These are phyloP conservation scores for Syrmaticus mikado DNA, from an alignment of 2,113 vertebrate species.

Conservation along the genomic window DNA sequence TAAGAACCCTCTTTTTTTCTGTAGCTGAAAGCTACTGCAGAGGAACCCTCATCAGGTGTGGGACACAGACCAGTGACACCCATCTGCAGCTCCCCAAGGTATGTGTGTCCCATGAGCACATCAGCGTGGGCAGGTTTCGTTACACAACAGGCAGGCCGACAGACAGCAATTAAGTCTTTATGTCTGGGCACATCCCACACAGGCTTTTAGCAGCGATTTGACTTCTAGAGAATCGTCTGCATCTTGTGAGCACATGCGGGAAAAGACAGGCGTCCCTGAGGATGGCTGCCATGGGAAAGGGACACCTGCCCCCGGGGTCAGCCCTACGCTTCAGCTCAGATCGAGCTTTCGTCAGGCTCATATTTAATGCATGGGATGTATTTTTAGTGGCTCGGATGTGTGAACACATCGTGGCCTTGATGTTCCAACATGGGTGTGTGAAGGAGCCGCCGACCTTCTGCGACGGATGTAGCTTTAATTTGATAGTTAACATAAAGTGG, in stretches of 20 bases:
- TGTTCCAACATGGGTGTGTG: conserved; percentile 38
- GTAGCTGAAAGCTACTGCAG: background rate
- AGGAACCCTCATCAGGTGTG: background rate
- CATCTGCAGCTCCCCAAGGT: background rate
- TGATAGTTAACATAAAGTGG: conserved; percentile 30
- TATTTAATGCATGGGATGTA: conserved; percentile 69
- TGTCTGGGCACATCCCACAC: background rate
- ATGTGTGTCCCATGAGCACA: background rate
- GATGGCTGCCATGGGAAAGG: background rate
- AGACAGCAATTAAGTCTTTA: background rate
- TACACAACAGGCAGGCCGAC: conserved; percentile 11
- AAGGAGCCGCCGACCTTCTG: conserved; percentile 66
- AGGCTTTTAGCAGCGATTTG: background rate
- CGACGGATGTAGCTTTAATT: conserved; percentile 48
- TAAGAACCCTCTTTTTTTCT: background rate
- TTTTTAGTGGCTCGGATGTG: conserved; percentile 53
- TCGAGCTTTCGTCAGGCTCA: conserved; percentile 15
- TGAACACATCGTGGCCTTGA: conserved; percentile 52
- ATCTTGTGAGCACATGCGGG: background rate
- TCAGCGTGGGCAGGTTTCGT: background rate
- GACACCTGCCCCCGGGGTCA: conserved; percentile 24
- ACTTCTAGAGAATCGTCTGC: background rate
- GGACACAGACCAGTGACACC: background rate
- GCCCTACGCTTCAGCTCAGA: background rate
- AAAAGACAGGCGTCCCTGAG: background rate